Conservation (phyloP, 2,113 vertebrate genomes). For the Azemiops feae region DNA sequence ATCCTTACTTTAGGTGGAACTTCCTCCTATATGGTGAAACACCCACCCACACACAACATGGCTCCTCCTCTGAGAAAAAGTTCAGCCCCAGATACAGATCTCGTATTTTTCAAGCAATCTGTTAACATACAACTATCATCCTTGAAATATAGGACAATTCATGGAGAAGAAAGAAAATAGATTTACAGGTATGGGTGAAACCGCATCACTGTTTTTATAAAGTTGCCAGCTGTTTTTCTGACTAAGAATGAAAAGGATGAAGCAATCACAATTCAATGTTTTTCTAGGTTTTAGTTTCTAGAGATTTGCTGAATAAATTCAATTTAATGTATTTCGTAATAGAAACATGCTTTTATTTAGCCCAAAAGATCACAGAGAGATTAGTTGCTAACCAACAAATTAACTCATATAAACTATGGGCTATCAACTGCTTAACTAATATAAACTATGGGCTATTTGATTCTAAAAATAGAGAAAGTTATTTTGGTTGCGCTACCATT, state of each 20-base stretch:
- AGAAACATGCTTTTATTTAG: neutral
- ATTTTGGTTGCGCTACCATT: neutral
- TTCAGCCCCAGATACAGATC: neutral
- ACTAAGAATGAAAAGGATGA: neutral
- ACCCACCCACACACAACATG: neutral
- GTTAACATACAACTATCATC: neutral
- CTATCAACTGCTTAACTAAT: neutral
- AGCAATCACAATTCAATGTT: neutral
- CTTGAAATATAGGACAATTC: neutral
- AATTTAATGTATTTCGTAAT: neutral
- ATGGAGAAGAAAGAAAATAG: neutral
- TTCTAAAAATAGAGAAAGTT: constrained; percentile 5
- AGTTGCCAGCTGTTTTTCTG: neutral
- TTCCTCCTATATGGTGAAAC: neutral
- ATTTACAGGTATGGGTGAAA: neutral
- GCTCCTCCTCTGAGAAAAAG: neutral
- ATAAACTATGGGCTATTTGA: neutral
- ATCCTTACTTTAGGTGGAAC: neutral
- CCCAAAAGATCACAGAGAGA: neutral
- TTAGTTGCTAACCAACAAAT: neutral
- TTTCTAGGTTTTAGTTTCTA: neutral
- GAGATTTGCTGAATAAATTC: neutral
- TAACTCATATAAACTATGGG: neutral
- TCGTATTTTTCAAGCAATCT: neutral
- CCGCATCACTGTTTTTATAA: neutral